Evolutionary conservation across 2,113 vertebrate species (phyloP).

Genomic region (Shinisaurus crocodilurus): DNA sequence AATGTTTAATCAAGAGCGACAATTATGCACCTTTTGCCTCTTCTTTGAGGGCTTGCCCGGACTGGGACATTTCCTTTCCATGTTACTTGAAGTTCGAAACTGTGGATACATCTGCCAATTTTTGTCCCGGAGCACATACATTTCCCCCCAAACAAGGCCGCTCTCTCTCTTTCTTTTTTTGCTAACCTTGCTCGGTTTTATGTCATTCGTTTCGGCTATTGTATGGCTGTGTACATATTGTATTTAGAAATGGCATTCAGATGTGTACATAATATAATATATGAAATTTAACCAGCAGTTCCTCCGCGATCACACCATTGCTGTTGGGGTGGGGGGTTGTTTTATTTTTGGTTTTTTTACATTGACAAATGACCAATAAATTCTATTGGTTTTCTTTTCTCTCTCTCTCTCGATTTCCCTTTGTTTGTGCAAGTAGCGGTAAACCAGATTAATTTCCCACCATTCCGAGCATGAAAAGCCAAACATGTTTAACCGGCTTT

Average conservation of each 20-base stretch:
- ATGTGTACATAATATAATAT: slow-evolving; percentile 44
- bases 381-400: slow-evolving; percentile 8
- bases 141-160: neutral
- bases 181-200: neutral
- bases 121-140: neutral
- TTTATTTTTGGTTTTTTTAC: neutral
- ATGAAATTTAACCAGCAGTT: slow-evolving; percentile 24
- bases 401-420: neutral
- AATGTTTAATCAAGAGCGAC: neutral
- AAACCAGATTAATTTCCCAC: neutral
- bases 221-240: slow-evolving; percentile 29
- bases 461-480: neutral
- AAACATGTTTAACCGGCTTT: neutral
- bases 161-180: neutral
- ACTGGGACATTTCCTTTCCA: neutral
- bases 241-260: slow-evolving; percentile 39
- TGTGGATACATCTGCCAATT: neutral
- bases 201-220: neutral
- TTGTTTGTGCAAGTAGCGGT: neutral
- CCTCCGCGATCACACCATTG: neutral
- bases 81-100: slow-evolving; percentile 24
- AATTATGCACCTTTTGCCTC: neutral
- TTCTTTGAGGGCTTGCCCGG: neutral
- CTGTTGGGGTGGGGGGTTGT: neutral
- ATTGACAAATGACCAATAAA: slow-evolving; percentile 37